phyloP scores from a whole-genome alignment of 2,888 invertebrate genomes.

The Axea sp. region DNA sequence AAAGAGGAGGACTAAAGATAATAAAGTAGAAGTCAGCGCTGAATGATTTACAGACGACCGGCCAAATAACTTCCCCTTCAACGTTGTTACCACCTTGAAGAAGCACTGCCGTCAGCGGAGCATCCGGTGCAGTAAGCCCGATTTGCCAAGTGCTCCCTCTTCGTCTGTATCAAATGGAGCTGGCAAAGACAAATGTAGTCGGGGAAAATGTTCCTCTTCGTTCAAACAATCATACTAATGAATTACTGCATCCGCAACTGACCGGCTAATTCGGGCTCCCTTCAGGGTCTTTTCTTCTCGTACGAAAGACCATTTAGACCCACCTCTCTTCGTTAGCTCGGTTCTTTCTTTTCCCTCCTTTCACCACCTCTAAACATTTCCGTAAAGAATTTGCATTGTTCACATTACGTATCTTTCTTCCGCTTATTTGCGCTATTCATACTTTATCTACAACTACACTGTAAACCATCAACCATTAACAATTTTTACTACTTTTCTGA shows the following conservation, averaged over 20 bases:
- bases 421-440: constrained; percentile 25
- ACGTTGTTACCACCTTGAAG: constrained; percentile 75
- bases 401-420: constrained; percentile 21
- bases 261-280: constrained; percentile 66
- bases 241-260: constrained; percentile 71
- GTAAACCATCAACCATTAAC: constrained; percentile 36
- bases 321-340: constrained; percentile 10
- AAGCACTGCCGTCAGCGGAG: constrained; percentile 47
- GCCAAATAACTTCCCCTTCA: constrained; percentile 76
- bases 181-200: constrained; percentile 49
- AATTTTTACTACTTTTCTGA: constrained; percentile 24
- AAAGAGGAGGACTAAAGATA: constrained; percentile 49
- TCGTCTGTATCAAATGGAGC: constrained; percentile 36
- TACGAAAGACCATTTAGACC: constrained; percentile 5
- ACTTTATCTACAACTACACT: constrained; percentile 39
- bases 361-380: constrained; percentile 43
- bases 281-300: constrained; percentile 61
- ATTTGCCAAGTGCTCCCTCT: constrained; percentile 29
- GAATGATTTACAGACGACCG: constrained; percentile 75
- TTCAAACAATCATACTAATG: constrained; percentile 71
- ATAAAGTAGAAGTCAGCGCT: constrained; percentile 71
- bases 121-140: constrained; percentile 51
- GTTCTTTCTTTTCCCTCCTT: constrained; percentile 42
- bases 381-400: constrained; percentile 23
- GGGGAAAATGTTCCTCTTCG: constrained; percentile 30